These are phyloP conservation scores for Lithobius niger DNA, from an alignment of 1,140 invertebrate genomes.

Conservation along the genomic window DNA sequence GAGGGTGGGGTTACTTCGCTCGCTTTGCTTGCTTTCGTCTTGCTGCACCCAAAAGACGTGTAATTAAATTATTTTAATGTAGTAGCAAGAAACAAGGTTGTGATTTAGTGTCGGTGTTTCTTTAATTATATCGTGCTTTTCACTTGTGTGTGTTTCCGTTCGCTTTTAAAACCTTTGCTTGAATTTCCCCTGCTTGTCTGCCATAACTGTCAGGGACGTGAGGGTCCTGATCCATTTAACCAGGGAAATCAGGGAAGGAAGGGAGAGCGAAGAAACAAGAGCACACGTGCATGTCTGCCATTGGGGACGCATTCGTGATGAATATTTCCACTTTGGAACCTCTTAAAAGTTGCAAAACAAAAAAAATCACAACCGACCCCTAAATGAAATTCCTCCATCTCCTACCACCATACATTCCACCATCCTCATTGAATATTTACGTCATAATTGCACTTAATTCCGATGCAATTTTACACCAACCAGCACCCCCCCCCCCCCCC, in stretches of 20 bases:
- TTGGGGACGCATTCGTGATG: constrained; percentile 6
- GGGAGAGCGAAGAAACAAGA: not conserved
- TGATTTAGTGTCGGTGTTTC: not conserved
- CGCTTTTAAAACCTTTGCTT: too few relatives aligned
- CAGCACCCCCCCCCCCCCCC: not conserved
- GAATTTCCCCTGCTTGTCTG: not conserved
- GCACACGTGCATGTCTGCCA: not conserved
- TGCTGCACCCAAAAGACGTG: too few relatives aligned
- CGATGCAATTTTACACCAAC: constrained; percentile 8
- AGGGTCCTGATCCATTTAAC: constrained; percentile 1
- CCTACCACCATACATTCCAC: not conserved
- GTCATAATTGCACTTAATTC: constrained; percentile 7
- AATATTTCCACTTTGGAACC: constrained; percentile 8
- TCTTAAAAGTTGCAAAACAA: constrained; percentile 8
- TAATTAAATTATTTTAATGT: constrained; percentile 9
- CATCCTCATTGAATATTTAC: constrained; percentile 5
- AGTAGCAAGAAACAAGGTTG: constrained; percentile 5
- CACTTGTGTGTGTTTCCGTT: not conserved
- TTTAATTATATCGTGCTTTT: not conserved
- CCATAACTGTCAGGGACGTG: not conserved
- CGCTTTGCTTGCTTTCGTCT: too few relatives aligned
- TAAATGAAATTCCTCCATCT: constrained; percentile 2
- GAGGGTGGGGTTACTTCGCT: too few relatives aligned
- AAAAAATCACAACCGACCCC: constrained; percentile 2
- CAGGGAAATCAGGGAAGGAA: constrained; percentile 1